phyloP scores from a whole-genome alignment of 2,113 vertebrate genomes.

The Phoxinus phoxinus region DNA sequence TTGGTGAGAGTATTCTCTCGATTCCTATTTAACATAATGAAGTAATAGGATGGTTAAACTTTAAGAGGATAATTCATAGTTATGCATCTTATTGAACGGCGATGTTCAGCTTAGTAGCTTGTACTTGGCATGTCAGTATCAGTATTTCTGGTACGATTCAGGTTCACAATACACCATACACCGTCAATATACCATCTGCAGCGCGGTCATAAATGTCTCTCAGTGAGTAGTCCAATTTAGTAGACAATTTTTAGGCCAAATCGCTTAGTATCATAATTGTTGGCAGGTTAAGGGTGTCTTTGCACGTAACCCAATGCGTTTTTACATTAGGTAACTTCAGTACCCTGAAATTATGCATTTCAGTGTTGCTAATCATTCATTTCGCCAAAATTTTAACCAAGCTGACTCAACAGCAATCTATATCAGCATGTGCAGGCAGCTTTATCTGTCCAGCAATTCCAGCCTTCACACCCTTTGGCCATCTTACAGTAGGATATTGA shows the following conservation, averaged over 20 bases:
- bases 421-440: background rate
- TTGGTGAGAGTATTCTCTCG: background rate
- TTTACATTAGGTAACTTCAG: background rate
- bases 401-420: background rate
- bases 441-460: slow-evolving; percentile 28
- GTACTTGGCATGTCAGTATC: background rate
- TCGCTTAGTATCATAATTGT: background rate
- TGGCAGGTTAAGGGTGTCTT: background rate
- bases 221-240: background rate
- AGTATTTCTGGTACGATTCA: slow-evolving; percentile 54
- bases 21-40: background rate
- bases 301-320: background rate
- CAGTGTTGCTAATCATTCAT: background rate
- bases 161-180: background rate
- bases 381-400: background rate
- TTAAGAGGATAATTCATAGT: background rate
- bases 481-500: slow-evolving; percentile 29
- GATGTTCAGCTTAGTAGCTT: too few species aligned
- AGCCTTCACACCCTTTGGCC: background rate
- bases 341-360: background rate
- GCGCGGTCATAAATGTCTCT: slow-evolving; percentile 14
- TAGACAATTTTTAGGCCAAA: background rate
- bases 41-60: background rate
- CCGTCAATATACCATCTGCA: slow-evolving; percentile 40
- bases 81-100: background rate